Base-by-base conservation (phyloP, 30 jellyfish, hydroid and myxozoan species). In the Hydractinia echinata region DNA sequence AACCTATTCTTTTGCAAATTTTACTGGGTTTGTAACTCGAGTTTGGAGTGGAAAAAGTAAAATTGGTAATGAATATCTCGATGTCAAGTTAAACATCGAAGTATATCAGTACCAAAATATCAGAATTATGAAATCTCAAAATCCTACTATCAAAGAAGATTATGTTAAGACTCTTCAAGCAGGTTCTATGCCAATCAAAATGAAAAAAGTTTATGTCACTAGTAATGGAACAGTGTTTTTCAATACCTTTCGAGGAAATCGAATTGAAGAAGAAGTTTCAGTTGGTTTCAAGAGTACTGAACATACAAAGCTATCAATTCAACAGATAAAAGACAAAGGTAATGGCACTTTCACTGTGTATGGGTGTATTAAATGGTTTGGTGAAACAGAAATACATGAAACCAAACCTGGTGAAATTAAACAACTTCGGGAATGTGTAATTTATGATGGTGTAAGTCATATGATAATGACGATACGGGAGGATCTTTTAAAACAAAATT, bases 241-340 rank as follows among this genome's bases (percentile, higher is more conserved):
- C 64, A 78, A 78, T 30, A 21, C 79, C 16, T 78, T 78, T 51
- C 87, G 66, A 20, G 87, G 87, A 16, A 80, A 71, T 55, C 67
- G 44, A 54, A 61, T 80, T 18, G 87, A 79, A 52, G 81, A 79
- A 50, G 81, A 72, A 8, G 77, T 30, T 30, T 30, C 44, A 30
- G 44, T 30, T 30, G 44, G 44, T 30, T 30, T 30, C 44, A 30
- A 30, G 44, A 30, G 44, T 30, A 30, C 44, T 30, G 44, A 30
- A 30, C 2, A 30, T 30, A 30, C 44, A 30, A 30, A 30, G 44
- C 44, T 30, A 30, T 30, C 44, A 30, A 30, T 30, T 30, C 44
- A 30, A 30, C 44, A 76, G n/a, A 20, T 52, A 19, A 18, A 76
- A 7, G 20, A 10, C 20, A 54, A 76, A 54, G 19, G 76, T 14